A percentile compares a stretch with the other conserved stretches of the same genome.
phyloP scores from a whole-genome alignment of 1,140 invertebrate genomes.

The Trichonephila clavata region DNA sequence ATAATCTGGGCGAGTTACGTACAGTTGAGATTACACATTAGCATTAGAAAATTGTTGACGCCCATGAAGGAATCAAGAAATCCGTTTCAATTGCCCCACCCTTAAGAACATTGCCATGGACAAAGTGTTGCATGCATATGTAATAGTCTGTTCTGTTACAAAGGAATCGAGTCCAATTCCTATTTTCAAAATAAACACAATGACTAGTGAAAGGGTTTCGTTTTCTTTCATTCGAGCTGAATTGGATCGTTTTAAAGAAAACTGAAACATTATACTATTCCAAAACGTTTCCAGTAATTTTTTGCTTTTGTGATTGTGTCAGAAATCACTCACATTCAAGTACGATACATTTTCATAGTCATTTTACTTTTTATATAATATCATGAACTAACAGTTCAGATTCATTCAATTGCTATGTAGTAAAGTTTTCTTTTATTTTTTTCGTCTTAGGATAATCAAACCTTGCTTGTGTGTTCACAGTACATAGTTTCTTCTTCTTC shows the following conservation, averaged over 20 bases:
- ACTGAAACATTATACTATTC: not conserved
- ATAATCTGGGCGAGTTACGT: conserved; percentile 14
- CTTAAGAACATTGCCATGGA: not conserved
- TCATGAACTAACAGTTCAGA: not conserved
- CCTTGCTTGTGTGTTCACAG: too few relatives aligned
- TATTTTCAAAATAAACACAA: not conserved
- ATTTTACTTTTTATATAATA: not conserved
- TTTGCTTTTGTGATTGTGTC: not conserved
- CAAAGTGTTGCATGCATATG: not conserved
- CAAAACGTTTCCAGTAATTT: not conserved
- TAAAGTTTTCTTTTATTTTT: too few relatives aligned
- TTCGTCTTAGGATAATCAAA: too few relatives aligned
- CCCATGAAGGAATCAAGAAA: conserved; percentile 19
- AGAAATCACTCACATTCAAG: not conserved
- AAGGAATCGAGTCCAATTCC: not conserved
- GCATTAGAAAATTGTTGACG: conserved; percentile 31
- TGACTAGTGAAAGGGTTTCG: not conserved
- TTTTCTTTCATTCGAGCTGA: not conserved
- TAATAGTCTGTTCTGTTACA: not conserved
- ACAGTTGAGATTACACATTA: conserved; percentile 10
- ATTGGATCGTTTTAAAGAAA: not conserved
- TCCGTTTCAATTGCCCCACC: conserved; percentile 17
- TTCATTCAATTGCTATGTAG: too few relatives aligned
- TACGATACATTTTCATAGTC: not conserved
- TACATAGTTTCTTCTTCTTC: too few relatives aligned